These are phyloP conservation scores for Archips xylosteana DNA, from an alignment of 2,888 invertebrate species.

Conservation along the genomic window DNA sequence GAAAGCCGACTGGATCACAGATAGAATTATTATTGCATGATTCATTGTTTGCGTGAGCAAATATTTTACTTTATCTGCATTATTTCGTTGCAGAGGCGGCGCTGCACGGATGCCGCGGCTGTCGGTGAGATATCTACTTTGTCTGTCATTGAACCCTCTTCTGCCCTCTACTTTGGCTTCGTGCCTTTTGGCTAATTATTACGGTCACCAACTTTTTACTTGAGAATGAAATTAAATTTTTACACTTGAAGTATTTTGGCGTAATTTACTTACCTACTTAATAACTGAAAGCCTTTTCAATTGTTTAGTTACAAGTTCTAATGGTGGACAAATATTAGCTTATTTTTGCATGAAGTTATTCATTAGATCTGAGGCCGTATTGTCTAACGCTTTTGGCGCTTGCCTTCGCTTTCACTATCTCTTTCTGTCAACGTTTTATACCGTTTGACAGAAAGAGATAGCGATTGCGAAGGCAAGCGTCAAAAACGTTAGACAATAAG, in stretches of 20 bases:
- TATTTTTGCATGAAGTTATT: too few species aligned
- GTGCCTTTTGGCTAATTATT: conserved; percentile 63
- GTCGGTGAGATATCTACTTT: conserved; percentile 58
- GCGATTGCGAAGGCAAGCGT: too few species aligned
- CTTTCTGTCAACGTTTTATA: too few species aligned
- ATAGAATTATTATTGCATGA: not conserved
- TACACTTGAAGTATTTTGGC: conserved; percentile 10
- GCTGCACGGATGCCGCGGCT: conserved; percentile 55
- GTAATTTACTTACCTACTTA: not conserved
- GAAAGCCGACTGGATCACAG: not conserved
- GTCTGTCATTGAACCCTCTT: conserved; percentile 53
- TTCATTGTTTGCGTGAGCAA: conserved; percentile 15
- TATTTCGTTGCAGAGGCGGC: conserved; percentile 56
- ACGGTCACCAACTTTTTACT: conserved; percentile 37
- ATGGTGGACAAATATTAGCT: not conserved
- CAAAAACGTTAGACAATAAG: too few species aligned
- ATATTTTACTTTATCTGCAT: conserved; percentile 46
- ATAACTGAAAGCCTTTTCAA: not conserved
- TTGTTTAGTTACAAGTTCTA: not conserved
- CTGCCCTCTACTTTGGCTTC: conserved; percentile 58
- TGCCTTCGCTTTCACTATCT: too few species aligned
- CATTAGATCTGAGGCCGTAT: too few species aligned
- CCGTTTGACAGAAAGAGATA: too few species aligned
- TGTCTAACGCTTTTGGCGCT: too few species aligned
- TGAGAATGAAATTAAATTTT: conserved; percentile 29